Evolutionary conservation across 2,888 invertebrate genomes (phyloP).

Genomic region (Nezara viridula): DNA sequence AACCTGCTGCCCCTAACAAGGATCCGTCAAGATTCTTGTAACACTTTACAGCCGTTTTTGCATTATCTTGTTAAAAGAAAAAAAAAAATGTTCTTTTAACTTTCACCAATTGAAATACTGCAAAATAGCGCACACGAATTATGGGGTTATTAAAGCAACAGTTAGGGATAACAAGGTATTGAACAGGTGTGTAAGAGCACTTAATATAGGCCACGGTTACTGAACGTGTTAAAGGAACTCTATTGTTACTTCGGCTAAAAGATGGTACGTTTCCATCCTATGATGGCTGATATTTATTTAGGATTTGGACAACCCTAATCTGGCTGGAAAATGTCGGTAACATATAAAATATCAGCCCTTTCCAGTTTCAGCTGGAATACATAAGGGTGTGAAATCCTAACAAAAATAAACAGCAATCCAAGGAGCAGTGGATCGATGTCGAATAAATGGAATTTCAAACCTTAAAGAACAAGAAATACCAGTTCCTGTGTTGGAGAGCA

Average conservation of each 20-base stretch:
- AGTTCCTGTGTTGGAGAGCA: no score
- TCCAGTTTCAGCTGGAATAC: no score
- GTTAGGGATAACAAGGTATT: background rate
- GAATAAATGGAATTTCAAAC: no score
- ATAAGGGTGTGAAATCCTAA: no score
- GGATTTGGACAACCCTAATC: background rate
- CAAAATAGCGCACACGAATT: background rate
- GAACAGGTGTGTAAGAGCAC: background rate
- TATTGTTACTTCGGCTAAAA: background rate
- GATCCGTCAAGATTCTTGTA: background rate
- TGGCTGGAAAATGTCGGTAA: no score
- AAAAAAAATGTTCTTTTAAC: background rate
- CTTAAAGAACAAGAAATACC: no score
- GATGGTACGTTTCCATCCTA: background rate
- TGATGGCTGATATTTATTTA: background rate
- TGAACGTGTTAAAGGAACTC: background rate
- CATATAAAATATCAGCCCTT: no score
- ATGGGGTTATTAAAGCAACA: background rate
- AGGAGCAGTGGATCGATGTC: no score
- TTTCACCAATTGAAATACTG: background rate
- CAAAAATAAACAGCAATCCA: no score
- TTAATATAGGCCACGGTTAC: background rate
- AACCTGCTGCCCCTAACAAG: background rate
- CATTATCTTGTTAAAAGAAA: background rate
- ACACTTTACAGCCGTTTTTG: background rate